Evolutionary conservation across 2,888 invertebrate genomes (phyloP), one percentile per base, ranked within the genome.

Genomic region (Taenaris catops): DNA sequence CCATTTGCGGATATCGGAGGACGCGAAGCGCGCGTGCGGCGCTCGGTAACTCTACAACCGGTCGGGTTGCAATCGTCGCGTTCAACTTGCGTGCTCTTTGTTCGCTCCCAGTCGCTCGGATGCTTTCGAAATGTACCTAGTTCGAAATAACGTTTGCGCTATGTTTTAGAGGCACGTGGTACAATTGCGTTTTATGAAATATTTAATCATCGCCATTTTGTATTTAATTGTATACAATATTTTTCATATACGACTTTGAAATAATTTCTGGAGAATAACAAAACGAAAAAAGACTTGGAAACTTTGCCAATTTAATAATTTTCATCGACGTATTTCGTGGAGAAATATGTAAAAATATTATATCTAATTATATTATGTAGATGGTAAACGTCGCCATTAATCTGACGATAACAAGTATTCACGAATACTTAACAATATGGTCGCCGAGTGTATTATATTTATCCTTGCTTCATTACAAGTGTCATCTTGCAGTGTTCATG

Each of bases 51-150:
- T 32, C 42, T 34, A 20, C 40, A 55, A 60, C 64, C 60, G 63
- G 66, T 60, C 71, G 70, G 49, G 26, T 63, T 60, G 61, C 64
- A 62, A 64, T 62, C 62, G 71, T 62, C 69, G 73, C 69, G 69
- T 59, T 55, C 55, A 50, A 63, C 58, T 69, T 80, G 81, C 83
- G 80, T 75, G 73, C 62, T 79, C 81, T 81, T 81, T 83, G 79
- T 80, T 72, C 64, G 48, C 41, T 46, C 54, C 8, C 18, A 18
- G 44, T 37, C 48, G 63, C 49, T 53, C 53, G 51, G 49, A 59
- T 66, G 74, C 79, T 79, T 80, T 80, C 74, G 66, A 75, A 78
- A 78, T 62, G 59, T 63, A 67, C 55, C 57, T 58, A 62, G 62
- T 64, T 68, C 64, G 62, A 66, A 72, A 58, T 70, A 70, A 69